These are phyloP conservation scores for Cyphomyrmex costatus DNA, from an alignment of 1,140 invertebrate genomes.

Conservation along the genomic window DNA sequence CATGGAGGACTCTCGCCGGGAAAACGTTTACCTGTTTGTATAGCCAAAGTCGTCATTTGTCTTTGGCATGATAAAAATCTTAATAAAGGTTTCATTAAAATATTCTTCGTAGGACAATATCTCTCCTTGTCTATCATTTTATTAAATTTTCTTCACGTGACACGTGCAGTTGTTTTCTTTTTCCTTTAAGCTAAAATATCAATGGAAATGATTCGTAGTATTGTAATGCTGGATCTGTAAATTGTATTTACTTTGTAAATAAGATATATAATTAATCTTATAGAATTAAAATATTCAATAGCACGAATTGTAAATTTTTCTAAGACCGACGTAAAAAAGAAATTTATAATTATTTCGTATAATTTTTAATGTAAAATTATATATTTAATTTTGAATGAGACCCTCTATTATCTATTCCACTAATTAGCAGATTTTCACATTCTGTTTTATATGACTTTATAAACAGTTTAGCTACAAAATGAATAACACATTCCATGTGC, in stretches of 20 bases:
- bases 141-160: not conserved
- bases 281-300: not conserved
- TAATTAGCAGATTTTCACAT: not conserved
- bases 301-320: not conserved
- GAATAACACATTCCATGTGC: slow-evolving; percentile 35
- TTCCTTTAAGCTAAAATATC: not conserved
- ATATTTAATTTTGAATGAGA: not conserved
- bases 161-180: not conserved
- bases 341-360: not conserved
- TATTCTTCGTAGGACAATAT: slow-evolving; percentile 44
- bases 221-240: not conserved
- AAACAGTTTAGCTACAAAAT: not conserved
- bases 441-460: not conserved
- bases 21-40: slow-evolving; percentile 78
- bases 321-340: not conserved
- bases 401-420: not conserved
- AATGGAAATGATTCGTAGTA: not conserved
- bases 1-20: slow-evolving; percentile 59
- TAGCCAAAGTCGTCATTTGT: slow-evolving; percentile 78
- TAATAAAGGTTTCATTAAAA: slow-evolving; percentile 84
- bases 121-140: not conserved
- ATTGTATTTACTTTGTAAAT: not conserved
- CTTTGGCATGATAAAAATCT: slow-evolving; percentile 78
- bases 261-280: not conserved
- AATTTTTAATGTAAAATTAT: not conserved